Conservation (phyloP, 2,888 invertebrate species). For the Pyrrhosoma nymphula region DNA sequence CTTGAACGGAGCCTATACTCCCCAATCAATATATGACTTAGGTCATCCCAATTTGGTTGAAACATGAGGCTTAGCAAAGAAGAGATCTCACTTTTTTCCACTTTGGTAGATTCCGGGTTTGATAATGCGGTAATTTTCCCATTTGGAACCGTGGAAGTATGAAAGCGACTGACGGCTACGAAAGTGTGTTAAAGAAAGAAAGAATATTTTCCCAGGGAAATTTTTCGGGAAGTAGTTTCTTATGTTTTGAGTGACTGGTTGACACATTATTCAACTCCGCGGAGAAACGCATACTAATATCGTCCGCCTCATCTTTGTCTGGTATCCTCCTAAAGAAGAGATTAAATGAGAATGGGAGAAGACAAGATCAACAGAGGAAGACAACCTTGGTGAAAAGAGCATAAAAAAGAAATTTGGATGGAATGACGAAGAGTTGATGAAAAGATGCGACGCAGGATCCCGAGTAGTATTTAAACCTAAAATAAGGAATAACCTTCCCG, state of each 20-base stretch:
- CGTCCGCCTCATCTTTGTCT: neutral
- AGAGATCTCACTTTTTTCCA: neutral
- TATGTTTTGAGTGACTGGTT: conserved; percentile 26
- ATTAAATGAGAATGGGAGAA: neutral
- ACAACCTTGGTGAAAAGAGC: neutral
- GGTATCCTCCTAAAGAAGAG: neutral
- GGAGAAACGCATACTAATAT: neutral
- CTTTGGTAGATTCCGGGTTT: neutral
- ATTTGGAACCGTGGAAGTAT: neutral
- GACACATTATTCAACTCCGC: conserved; percentile 12
- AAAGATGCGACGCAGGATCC: neutral
- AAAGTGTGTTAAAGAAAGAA: neutral
- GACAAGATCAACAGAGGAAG: neutral
- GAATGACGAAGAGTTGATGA: neutral
- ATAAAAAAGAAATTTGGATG: neutral
- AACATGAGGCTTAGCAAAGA: neutral
- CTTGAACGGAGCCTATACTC: no score
- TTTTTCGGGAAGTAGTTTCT: neutral
- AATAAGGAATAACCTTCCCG: no score
- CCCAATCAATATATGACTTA: neutral
- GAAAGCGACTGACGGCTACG: neutral
- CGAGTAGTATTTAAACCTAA: no score
- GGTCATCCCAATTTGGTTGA: neutral
- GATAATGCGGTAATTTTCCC: neutral
- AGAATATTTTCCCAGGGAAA: neutral